phyloP scores from a whole-genome alignment of 1,140 invertebrate genomes.

The Limonius californicus region DNA sequence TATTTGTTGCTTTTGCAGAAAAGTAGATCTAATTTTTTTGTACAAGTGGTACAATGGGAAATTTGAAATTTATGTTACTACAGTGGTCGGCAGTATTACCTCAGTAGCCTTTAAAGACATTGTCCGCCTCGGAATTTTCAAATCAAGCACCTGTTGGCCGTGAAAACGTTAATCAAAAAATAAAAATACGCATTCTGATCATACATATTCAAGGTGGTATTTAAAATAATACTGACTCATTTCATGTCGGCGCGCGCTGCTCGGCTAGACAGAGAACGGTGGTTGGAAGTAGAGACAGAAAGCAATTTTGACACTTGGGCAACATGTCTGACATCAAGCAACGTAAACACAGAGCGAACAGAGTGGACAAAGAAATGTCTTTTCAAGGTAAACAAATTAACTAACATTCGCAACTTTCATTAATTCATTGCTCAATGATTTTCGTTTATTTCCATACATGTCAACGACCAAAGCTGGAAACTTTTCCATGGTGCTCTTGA shows the following conservation, averaged over 20 bases:
- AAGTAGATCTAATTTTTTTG: too few species aligned
- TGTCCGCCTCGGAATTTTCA: too few species aligned
- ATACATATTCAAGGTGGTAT: neutral
- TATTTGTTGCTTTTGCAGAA: too few species aligned
- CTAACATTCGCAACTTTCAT: neutral
- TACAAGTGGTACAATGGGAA: too few species aligned
- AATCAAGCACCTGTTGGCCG: neutral
- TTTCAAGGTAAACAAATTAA: neutral
- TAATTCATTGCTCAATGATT: neutral
- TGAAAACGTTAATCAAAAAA: neutral
- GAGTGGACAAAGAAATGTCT: neutral
- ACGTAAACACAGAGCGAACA: constrained; percentile 1
- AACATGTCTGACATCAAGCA: constrained; percentile 10
- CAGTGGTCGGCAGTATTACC: too few species aligned
- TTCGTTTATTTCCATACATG: neutral
- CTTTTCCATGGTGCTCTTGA: neutral
- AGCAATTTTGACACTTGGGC: constrained; percentile 1
- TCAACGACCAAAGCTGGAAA: neutral
- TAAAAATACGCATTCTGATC: neutral
- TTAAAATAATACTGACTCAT: neutral
- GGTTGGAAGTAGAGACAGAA: too few species aligned
- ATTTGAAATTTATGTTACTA: too few species aligned
- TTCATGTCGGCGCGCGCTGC: neutral
- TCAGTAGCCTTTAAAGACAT: too few species aligned
- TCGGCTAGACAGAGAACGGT: neutral